Evolutionary conservation across 2,797 vertebrate species (phyloP).

Genomic region (Poeciliopsis presidionis): DNA sequence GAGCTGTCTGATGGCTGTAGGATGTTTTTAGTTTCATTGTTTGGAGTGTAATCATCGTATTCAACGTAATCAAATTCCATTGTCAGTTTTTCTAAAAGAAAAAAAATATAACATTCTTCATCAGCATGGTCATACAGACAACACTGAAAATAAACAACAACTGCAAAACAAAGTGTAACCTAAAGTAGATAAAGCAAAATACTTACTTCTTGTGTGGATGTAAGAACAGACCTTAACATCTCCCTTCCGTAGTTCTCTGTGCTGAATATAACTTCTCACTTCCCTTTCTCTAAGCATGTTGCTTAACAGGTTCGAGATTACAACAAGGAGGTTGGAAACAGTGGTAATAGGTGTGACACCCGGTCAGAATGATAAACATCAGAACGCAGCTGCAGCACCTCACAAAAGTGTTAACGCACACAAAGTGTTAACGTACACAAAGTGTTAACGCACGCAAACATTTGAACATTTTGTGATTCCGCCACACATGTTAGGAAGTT

Average conservation of each 20-base stretch:
- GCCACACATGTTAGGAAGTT: not conserved
- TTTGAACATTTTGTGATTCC: not conserved
- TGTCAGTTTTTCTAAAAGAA: conserved; percentile 35
- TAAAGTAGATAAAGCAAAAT: conserved; percentile 1
- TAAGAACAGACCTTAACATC: not conserved
- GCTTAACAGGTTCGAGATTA: not conserved
- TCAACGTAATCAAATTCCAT: conserved; percentile 66
- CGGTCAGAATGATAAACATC: not conserved
- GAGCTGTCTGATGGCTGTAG: not conserved
- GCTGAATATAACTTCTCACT: conserved; percentile 48
- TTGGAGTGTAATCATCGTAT: conserved; percentile 55
- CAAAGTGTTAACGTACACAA: too few species aligned
- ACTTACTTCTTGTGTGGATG: conserved; percentile 34
- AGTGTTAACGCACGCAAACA: not conserved
- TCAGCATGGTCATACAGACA: not conserved
- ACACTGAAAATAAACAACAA: not conserved
- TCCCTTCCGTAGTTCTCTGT: not conserved
- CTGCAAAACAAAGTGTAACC: not conserved
- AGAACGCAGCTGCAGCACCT: not conserved
- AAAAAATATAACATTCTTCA: not conserved
- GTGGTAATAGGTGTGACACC: not conserved
- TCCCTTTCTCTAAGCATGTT: conserved; percentile 43
- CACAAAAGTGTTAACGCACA: too few species aligned
- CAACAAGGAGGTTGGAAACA: too few species aligned
- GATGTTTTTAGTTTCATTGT: conserved; percentile 43